Percentiles rank a stretch among this genome's conserved stretches.
Evolutionary conservation across 2,888 invertebrate species (phyloP).

Genomic region (Thecophora atra): DNA sequence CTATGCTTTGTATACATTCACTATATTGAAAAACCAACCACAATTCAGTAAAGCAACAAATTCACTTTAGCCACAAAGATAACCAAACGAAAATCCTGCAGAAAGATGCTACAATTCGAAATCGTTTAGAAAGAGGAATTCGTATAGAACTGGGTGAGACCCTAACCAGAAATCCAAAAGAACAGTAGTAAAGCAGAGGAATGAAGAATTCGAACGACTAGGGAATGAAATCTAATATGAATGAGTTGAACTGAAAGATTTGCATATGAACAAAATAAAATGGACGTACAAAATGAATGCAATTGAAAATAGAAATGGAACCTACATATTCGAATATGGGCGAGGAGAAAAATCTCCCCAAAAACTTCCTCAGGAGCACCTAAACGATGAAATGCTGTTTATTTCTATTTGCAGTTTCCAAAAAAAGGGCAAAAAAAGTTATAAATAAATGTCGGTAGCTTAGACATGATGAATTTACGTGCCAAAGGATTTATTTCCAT

Average conservation of each 20-base stretch:
- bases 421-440: not conserved
- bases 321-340: not conserved
- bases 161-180: not conserved
- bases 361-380: not conserved
- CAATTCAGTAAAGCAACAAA: no score
- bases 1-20: no score
- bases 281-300: not conserved
- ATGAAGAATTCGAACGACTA: not conserved
- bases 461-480: constrained; percentile 26
- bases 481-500: constrained; percentile 17
- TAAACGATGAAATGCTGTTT: not conserved
- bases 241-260: constrained; percentile 17
- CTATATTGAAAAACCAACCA: no score
- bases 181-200: not conserved
- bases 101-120: no score
- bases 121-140: not conserved
- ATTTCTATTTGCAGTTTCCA: not conserved
- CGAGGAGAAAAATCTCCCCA: not conserved
- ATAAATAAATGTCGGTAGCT: constrained; percentile 1
- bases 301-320: not conserved
- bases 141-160: not conserved
- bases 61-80: no score
- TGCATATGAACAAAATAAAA: constrained; percentile 27
- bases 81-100: no score
- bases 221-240: constrained; percentile 21